Base-by-base conservation (phyloP, 1,140 invertebrate genomes). In the Dendrolimus punctatus region DNA sequence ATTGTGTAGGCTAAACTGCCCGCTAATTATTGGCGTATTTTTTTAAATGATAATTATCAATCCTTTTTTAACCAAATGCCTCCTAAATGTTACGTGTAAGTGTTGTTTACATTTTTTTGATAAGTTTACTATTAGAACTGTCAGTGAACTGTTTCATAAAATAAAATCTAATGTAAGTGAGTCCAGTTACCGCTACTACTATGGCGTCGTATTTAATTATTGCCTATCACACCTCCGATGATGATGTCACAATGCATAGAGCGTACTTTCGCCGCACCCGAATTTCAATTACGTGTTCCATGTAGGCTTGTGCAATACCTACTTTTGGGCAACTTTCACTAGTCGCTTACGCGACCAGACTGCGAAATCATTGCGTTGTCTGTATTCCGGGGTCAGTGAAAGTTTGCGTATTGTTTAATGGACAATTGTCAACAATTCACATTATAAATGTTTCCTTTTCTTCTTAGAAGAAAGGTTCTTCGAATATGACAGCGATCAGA, bases 301-400 rank as follows among this genome's bases (percentile, higher is more conserved):
- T 68, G 64, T 61, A 65, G 66, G 69, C 74, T 83, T 85, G 80
- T 82, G 80, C 80, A 83, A 85, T 80, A 82, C 68, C 68, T 71
- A 78, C 75, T 68, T 85, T 85, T 85, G 73, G 77, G 66, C 69
- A 78, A 82, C 82, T 85, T 85, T 85, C 82, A 85, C 82, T 84
- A 63, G 64, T 57, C 56, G 66, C 73, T 82, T 80, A 81, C 78
- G 80, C 73, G 80, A 62, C 68, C 42, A 66, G 82, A 68, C 79
- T 83, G 82, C 78, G 63, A 83, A 85, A 76, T 73, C 43, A 68
- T 83, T 85, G 73, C 79, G 77, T 77, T 62, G 73, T 64, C 69
- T 56, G 60, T 70, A 55, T 68, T 55, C 71, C 70, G 71, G 65
- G 79, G 76, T 82, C 78, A 73, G 80, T 76, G 79, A 83, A 85